Base-by-base conservation (phyloP, 2,113 vertebrate genomes). In the Tyrannus savana region DNA sequence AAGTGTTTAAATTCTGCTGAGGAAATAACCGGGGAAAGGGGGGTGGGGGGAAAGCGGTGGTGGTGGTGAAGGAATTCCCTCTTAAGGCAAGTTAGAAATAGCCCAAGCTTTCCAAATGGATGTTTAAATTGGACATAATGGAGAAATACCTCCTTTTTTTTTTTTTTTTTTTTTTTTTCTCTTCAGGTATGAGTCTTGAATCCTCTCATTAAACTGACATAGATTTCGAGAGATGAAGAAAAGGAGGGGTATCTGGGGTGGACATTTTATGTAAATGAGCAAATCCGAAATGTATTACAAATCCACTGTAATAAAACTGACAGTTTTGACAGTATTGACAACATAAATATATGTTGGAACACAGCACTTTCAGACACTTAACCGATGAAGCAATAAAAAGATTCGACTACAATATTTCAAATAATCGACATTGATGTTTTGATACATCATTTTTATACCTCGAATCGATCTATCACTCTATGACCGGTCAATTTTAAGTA, bases 381-480 rank as follows among this genome's bases (percentile, higher is more conserved):
- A 98, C 98, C 97, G 97, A 98, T 98, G 97, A 98, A 97, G 98
- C 97, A 98, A 98, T 98, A 98, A 98, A 98, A 98, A 98, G 97
- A 96, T 98, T 98, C 96, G 93, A 98, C 98, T 98, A 98, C 98
- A 98, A 97, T 98, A 98, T 98, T 98, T 98, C 98, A 98, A 97
- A 98, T 98, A 98, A 98, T 98, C 98, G 98, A 97, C 98, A 98
- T 97, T 98, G 98, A 98, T 98, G 97, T 98, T 98, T 98, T 98
- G 98, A 98, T 98, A 98, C 96, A 98, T 98, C 98, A 97, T 98
- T 98, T 98, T 98, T 98, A 98, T 97, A 97, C 97, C 97, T 97
- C 76, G 82, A 97, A 98, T 98, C 97, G 97, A 98, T 98, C 95
- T 98, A 97, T 97, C 94, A 97, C 93, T 97, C 96, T 90, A 87